phyloP scores from a whole-genome alignment of 2,113 vertebrate genomes.

The Centropristis striata region DNA sequence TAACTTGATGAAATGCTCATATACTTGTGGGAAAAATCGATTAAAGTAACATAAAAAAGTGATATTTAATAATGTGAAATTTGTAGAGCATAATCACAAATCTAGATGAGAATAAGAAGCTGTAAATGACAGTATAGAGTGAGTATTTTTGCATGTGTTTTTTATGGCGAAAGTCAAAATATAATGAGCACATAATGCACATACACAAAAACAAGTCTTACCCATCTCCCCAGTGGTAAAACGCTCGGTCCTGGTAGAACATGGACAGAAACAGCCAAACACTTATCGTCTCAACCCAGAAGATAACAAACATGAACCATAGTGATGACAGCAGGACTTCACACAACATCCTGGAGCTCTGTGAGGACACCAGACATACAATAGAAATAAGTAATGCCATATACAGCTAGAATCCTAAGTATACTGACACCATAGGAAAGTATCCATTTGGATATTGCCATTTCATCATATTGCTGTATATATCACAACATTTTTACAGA shows the following conservation, averaged over 20 bases:
- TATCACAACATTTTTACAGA: too few relatives aligned
- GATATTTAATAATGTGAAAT: background rate
- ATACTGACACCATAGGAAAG: background rate
- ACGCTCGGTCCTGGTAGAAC: slow-evolving; percentile 84
- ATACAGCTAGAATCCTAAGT: background rate
- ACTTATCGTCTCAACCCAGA: slow-evolving; percentile 89
- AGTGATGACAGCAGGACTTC: slow-evolving; percentile 87
- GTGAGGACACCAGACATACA: background rate
- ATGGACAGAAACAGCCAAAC: slow-evolving; percentile 88
- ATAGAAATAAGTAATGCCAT: background rate
- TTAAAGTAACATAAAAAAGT: background rate
- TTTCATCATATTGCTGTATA: too few relatives aligned
- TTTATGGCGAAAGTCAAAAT: too few relatives aligned
- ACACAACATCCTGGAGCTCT: slow-evolving; percentile 84
- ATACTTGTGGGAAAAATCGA: background rate
- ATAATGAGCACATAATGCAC: too few relatives aligned
- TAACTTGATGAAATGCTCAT: background rate
- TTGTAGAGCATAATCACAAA: background rate
- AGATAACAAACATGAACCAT: slow-evolving; percentile 88
- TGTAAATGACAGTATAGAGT: background rate
- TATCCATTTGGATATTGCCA: background rate
- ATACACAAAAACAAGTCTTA: slow-evolving; percentile 58
- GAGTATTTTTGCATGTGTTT: too few relatives aligned
- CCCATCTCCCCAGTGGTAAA: slow-evolving; percentile 86
- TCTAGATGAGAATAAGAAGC: background rate